Conservation (phyloP, 2,113 vertebrate species). For the Bolborhynchus lineola region DNA sequence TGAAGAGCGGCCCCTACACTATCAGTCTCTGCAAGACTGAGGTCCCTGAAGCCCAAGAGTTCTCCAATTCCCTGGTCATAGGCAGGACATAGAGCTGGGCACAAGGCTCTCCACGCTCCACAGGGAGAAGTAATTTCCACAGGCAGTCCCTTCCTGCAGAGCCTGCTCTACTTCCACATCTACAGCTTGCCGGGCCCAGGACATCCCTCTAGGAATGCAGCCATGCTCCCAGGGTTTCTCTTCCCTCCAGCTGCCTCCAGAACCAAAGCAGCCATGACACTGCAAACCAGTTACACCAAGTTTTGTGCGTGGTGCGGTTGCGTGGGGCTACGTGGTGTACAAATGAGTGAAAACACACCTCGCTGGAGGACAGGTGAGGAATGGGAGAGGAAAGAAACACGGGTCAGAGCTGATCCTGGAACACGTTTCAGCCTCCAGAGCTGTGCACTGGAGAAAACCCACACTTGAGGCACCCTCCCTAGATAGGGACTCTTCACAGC, state of each 20-base stretch:
- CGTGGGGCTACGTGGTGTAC: too few relatives aligned
- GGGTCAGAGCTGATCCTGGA: not conserved
- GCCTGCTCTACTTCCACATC: not conserved
- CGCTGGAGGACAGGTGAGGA: not conserved
- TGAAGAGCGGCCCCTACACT: accelerated
- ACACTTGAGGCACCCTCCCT: not conserved
- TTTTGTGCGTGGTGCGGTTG: not conserved
- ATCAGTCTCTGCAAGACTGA: not conserved
- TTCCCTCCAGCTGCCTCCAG: not conserved
- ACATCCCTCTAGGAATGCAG: not conserved
- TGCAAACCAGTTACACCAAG: not conserved
- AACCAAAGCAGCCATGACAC: not conserved
- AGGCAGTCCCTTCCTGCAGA: not conserved
- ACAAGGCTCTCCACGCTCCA: not conserved
- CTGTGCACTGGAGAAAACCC: not conserved
- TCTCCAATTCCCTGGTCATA: not conserved
- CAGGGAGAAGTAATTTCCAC: not conserved
- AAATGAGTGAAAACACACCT: not conserved
- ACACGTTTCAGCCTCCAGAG: not conserved
- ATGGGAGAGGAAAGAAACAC: not conserved
- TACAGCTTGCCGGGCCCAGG: not conserved
- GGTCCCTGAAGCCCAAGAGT: not conserved
- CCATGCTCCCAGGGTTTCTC: not conserved
- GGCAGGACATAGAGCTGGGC: not conserved
- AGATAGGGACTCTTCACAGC: not conserved